Evolutionary conservation across 1,140 invertebrate species (phyloP), one percentile per base, ranked within the genome.

Genomic region (Zaprionus davidi): DNA sequence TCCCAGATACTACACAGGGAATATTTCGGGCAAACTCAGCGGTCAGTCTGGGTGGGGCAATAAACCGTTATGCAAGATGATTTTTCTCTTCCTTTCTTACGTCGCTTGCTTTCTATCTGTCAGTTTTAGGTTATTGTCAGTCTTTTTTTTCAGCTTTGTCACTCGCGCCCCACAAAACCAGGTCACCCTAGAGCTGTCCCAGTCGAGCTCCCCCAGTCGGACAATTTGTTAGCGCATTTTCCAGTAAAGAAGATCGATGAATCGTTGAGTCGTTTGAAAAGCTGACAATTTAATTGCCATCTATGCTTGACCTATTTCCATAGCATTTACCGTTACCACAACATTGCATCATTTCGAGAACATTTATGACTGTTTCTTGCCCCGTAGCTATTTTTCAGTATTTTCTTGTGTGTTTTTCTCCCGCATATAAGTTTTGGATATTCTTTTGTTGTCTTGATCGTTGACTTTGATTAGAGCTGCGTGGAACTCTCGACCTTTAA

Each of bases 271-370:
- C 72, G 75, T 77, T 64, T 69, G 65, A 80, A 81, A 81, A 74
- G 76, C 79, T 79, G 76, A 79, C 79, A 81, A 81, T 81, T 79
- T 79, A 81, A 81, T 81, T 81, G 79, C 76, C 78, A 75, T 71
- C 62, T 65, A 34, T 49, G 63, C 63, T 78, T 81, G 79, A 79
- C 76, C 79, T 64, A 81, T 81, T 81, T 81, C 62, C 58, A 71
- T 71, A 79, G 51, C 72, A 79, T 79, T 81, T 81, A 79, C 79
- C 79, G 79, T 81, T 81, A 34, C 31, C 3, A 34, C 28, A 2
- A 9, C 67, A 79, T 79, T 81, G 76, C 79, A 78, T 71, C 76
- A 81, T 68, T 78, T 68, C 36, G 11, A 76, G 74, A 76, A 76
- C 70, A 44, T 75, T 71, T 70, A 15, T 53, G 20, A 26, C 13